phyloP scores from a whole-genome alignment of 2,113 vertebrate species.

The Pampusana beccarii region DNA sequence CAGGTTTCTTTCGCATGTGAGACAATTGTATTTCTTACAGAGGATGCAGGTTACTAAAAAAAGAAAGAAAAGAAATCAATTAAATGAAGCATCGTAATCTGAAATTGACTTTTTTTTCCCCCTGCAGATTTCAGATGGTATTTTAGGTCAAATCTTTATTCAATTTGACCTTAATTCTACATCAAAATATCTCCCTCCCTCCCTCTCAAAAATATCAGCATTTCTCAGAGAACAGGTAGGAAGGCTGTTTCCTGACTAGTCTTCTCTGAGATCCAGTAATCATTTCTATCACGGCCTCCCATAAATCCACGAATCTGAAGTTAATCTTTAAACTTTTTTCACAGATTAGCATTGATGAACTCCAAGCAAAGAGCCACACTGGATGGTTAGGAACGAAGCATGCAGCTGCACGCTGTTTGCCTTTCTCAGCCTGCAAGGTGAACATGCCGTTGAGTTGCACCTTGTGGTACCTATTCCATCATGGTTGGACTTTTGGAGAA shows the following conservation, averaged over 20 bases:
- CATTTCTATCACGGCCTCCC: background rate
- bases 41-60: background rate
- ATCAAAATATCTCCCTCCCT: background rate
- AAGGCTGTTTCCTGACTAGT: background rate
- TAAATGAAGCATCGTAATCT: background rate
- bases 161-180: background rate
- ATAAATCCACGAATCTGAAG: background rate
- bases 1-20: background rate
- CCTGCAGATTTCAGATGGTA: background rate
- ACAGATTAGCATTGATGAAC: background rate
- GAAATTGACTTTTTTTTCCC: background rate
- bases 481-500: background rate
- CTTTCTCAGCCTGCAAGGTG: background rate
- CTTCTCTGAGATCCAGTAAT: background rate
- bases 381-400: background rate
- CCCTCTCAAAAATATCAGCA: background rate
- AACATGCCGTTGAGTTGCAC: background rate
- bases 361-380: background rate
- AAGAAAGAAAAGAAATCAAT: background rate
- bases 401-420: background rate
- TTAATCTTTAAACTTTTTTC: background rate
- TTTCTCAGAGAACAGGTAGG: background rate
- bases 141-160: background rate
- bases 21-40: background rate
- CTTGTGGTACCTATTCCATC: constrained; percentile 19